Evolutionary conservation across 2,888 invertebrate species (phyloP).

Genomic region (Lepidochrysops patricia): DNA sequence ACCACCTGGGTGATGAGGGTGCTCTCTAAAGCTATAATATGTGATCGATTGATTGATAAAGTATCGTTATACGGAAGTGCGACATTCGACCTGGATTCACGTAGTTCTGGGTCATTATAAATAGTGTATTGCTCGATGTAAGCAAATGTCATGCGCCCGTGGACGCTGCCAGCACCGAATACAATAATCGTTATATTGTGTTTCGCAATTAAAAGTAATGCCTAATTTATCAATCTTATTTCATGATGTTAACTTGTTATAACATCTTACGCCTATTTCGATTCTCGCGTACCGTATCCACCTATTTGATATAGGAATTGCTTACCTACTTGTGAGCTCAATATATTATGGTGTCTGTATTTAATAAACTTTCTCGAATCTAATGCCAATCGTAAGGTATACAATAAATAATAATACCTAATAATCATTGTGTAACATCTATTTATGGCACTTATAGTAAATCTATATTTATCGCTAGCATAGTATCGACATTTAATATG

Average conservation of each 20-base stretch:
- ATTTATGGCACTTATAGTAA: background rate
- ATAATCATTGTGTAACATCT: background rate
- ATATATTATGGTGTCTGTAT: too few relatives aligned
- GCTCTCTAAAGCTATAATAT: background rate
- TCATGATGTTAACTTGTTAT: background rate
- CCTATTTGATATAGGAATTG: too few relatives aligned
- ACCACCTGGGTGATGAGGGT: background rate
- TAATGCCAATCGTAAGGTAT: too few relatives aligned
- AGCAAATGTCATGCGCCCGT: constrained; percentile 23
- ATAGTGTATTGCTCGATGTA: constrained; percentile 21
- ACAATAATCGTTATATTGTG: background rate
- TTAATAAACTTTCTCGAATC: too few relatives aligned
- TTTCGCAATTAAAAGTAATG: constrained; percentile 1
- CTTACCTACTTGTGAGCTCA: too few relatives aligned
- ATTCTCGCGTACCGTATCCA: too few relatives aligned
- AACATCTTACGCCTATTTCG: background rate
- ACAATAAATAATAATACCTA: too few relatives aligned
- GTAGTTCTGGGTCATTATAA: constrained; percentile 31
- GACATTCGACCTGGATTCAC: constrained; percentile 17
- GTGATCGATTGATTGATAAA: background rate
- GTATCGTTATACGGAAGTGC: constrained; percentile 1
- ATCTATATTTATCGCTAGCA: background rate
- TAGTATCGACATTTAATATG: background rate
- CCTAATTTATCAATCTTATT: constrained; percentile 6
- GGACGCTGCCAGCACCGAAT: constrained; percentile 21